Evolutionary conservation across 2,797 vertebrate species (phyloP).

Genomic region (Chrosomus eos): DNA sequence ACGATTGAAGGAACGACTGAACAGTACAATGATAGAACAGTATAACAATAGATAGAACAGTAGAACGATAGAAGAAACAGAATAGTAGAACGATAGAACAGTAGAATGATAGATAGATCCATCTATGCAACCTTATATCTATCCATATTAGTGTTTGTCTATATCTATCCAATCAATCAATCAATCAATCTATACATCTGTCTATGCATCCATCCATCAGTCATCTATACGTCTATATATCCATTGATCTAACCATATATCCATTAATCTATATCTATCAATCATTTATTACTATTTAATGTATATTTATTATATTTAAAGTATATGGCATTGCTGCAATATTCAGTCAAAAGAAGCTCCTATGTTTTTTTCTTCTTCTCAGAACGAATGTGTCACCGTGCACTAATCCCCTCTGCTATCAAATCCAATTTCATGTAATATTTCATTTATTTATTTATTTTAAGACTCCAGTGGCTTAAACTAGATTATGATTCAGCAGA

Average conservation of each 20-base stretch:
- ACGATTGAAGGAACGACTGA: too few species aligned
- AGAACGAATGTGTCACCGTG: background rate
- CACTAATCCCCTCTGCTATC: slow-evolving; percentile 1
- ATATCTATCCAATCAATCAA: background rate
- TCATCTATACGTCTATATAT: background rate
- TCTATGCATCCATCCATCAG: background rate
- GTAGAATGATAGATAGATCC: background rate
- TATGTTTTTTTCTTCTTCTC: background rate
- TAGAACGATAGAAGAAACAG: background rate
- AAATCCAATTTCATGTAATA: slow-evolving; percentile 30
- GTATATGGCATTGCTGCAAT: background rate
- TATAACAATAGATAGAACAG: background rate
- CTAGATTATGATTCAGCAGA: slow-evolving; percentile 47
- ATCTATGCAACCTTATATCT: background rate
- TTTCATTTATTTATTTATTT: slow-evolving; percentile 22
- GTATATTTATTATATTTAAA: background rate
- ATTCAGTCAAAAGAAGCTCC: background rate
- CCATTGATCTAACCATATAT: background rate
- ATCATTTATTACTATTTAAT: background rate
- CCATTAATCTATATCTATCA: background rate
- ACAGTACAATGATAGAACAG: too few species aligned
- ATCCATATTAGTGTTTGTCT: background rate
- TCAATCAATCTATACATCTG: too few species aligned
- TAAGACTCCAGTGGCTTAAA: slow-evolving; percentile 28
- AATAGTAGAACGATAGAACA: too few species aligned